Evolutionary conservation across 2,113 vertebrate species (phyloP), one percentile per base, ranked within the genome.

Genomic region (Hippotragus niger): DNA sequence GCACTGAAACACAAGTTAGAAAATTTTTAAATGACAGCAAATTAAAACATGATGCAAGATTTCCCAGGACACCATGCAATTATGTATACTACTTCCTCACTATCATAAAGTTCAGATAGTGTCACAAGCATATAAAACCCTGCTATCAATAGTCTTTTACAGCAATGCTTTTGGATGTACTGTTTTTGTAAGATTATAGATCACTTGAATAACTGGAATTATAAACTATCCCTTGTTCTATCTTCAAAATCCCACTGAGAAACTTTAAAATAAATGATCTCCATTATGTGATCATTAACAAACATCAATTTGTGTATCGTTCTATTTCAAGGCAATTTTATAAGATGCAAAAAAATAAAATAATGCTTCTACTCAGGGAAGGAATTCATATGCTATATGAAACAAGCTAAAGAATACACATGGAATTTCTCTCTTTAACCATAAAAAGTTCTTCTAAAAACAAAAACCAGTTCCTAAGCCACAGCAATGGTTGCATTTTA

Each of bases 1-100:
- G 99, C 99, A 99, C 99, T 99, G 92, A 4, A 45, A 82, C 11
- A 94, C 7, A 98, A 95, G 21, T 99, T 94, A 80, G n/a, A 94
- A 96, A 92, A 83, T 58, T 45, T 86, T 80, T 9, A 82, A 97
- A 5, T 5, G 0, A 94, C 2, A 91, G 25, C 17, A 67, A 97
- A 76, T 78, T 60, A 97, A 90, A 71, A 64, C 25, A 84, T 6
- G 9, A 91, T 47, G n/a, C 13, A 95, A 78, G 10, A 84, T 92
- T 43, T 94, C 50, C 76, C 16, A 60, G 55, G 12, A 93, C 4
- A 95, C 7, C 29, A 94, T 74, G 45, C 52, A 89, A 57, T 89
- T 62, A 82, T 43, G 81, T 86, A 62, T 23, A 76, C 9, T 58
- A 19, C 47, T 84, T 91, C 45, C 33, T 58, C 45, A 90, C 36